A percentile compares a stretch with the other conserved stretches of the same genome.
Conservation (phyloP, 2,888 invertebrate genomes). For the Cephus nigrinus region DNA sequence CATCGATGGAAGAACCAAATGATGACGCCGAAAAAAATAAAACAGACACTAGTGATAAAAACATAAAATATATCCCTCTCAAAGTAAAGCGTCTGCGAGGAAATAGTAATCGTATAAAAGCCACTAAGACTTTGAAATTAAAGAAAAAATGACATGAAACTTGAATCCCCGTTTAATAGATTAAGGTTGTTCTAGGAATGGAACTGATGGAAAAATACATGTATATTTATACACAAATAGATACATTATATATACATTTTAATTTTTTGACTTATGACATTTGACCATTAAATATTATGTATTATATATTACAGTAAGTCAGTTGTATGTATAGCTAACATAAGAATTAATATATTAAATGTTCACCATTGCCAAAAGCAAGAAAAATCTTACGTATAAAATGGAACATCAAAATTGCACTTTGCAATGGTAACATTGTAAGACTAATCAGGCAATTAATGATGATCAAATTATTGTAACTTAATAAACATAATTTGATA, state of each 20-base stretch:
- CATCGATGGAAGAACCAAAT: not conserved
- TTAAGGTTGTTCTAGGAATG: not conserved
- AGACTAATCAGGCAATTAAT: no score
- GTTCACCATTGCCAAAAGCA: no score
- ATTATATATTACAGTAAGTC: no score
- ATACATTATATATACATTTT: conserved; percentile 20
- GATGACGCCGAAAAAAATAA: no score
- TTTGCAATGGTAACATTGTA: no score
- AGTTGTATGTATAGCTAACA: no score
- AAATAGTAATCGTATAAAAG: conserved; percentile 52
- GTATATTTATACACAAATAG: conserved; percentile 18
- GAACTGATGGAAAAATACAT: conserved; percentile 5
- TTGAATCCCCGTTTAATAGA: conserved; percentile 23
- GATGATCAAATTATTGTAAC: no score
- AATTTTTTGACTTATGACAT: conserved; percentile 14
- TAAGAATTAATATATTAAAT: no score
- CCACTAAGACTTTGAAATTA: conserved; percentile 46
- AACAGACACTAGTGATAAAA: not conserved
- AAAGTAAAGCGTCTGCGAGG: conserved; percentile 57
- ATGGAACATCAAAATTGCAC: no score
- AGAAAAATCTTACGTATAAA: no score
- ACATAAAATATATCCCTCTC: conserved; percentile 47
- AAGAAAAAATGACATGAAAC: conserved; percentile 41
- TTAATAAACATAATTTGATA: no score
- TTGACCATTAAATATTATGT: not conserved